Evolutionary conservation across 2,113 vertebrate species (phyloP).

Genomic region (Thalassarche chlororhynchos): DNA sequence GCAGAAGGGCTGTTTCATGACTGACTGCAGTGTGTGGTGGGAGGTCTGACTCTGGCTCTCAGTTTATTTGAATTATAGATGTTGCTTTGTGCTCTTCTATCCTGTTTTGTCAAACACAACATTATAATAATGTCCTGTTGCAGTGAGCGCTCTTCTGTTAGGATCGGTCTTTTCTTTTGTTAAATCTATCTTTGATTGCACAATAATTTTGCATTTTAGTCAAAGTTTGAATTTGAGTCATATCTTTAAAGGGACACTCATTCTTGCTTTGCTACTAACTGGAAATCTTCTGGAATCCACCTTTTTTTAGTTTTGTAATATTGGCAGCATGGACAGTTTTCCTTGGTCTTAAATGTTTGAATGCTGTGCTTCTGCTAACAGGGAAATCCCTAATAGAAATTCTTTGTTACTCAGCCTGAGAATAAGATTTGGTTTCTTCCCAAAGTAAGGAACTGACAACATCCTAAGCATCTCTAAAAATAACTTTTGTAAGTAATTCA

Average conservation of each 20-base stretch:
- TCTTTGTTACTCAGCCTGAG: not conserved
- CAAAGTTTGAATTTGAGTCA: not conserved
- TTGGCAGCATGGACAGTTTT: not conserved
- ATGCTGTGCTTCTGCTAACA: not conserved
- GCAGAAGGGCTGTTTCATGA: not conserved
- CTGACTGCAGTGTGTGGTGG: not conserved
- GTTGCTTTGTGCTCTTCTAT: not conserved
- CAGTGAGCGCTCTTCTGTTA: not conserved
- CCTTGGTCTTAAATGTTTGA: not conserved
- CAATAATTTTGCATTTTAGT: not conserved
- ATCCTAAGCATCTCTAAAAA: not conserved
- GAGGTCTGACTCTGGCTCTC: not conserved
- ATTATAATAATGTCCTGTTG: rapidly evolving
- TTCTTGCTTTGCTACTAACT: not conserved
- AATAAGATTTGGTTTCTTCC: not conserved
- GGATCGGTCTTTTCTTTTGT: not conserved
- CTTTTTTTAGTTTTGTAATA: not conserved
- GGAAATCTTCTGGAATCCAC: not conserved
- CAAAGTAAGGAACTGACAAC: not conserved
- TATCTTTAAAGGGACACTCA: not conserved
- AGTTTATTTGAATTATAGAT: not conserved
- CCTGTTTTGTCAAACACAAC: not conserved
- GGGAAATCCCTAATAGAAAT: not conserved
- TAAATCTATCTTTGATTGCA: not conserved
- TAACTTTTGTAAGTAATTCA: not conserved